These are phyloP conservation scores for Xylophagus ater DNA, from an alignment of 2,888 invertebrate species.

Conservation along the genomic window DNA sequence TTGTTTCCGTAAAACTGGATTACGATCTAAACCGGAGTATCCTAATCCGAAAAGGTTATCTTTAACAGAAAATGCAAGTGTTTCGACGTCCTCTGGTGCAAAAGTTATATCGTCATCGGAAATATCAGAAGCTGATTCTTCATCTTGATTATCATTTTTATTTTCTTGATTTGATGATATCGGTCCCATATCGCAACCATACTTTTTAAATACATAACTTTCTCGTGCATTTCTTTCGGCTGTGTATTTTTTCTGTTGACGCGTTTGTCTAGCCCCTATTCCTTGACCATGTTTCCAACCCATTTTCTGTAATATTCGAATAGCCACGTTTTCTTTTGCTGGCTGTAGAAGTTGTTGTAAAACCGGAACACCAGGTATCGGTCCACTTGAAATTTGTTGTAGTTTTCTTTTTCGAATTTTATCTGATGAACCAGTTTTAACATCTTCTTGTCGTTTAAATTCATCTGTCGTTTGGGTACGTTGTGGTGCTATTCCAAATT, in stretches of 20 bases:
- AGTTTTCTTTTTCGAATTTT: slow-evolving; percentile 36
- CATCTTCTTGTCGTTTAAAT: slow-evolving; percentile 43
- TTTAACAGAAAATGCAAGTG: slow-evolving; percentile 61
- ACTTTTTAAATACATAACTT: slow-evolving; percentile 30
- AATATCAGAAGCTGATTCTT: slow-evolving; percentile 7
- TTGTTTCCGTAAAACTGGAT: slow-evolving; percentile 44
- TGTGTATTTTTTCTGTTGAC: slow-evolving; percentile 35
- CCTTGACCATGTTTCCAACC: slow-evolving; percentile 91
- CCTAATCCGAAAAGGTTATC: slow-evolving; percentile 71
- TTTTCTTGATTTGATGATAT: neutral
- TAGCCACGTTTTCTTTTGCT: slow-evolving; percentile 78
- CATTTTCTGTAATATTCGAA: slow-evolving; percentile 74
- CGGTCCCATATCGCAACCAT: slow-evolving; percentile 27
- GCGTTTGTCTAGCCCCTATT: slow-evolving; percentile 38
- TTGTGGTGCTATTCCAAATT: slow-evolving; percentile 91
- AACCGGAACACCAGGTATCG: slow-evolving; percentile 53
- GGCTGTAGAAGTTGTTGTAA: slow-evolving; percentile 57
- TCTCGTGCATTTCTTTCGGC: slow-evolving; percentile 28
- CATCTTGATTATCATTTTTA: slow-evolving; percentile 18
- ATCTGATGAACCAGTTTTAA: slow-evolving; percentile 36
- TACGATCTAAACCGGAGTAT: slow-evolving; percentile 59
- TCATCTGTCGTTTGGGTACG: slow-evolving; percentile 68
- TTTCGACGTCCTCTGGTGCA: slow-evolving; percentile 73
- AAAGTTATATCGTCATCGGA: slow-evolving; percentile 36
- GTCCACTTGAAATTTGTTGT: slow-evolving; percentile 23